phyloP scores from a whole-genome alignment of 2,113 vertebrate genomes.

The Hydropotes inermis region DNA sequence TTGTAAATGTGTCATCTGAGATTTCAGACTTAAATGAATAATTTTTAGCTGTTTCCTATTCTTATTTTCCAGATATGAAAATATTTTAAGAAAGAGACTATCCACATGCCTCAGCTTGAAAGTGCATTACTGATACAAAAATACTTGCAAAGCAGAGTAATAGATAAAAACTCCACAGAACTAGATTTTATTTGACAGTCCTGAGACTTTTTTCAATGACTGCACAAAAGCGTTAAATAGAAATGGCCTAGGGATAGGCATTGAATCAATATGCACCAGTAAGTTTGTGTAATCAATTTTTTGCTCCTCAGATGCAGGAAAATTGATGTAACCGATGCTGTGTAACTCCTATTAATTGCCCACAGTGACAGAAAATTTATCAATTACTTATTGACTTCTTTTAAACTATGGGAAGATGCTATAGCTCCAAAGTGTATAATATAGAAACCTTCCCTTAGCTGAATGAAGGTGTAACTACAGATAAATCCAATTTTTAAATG shows the following conservation, averaged over 20 bases:
- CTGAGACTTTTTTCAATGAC: slow-evolving; percentile 75
- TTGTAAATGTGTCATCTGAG: slow-evolving; percentile 36
- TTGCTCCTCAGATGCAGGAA: slow-evolving; percentile 80
- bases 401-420: slow-evolving; percentile 61
- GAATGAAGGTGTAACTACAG: neutral
- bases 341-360: slow-evolving; percentile 83
- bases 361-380: slow-evolving; percentile 82
- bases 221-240: slow-evolving; percentile 80
- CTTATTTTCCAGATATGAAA: slow-evolving; percentile 63
- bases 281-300: slow-evolving; percentile 84
- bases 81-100: slow-evolving; percentile 45
- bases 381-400: slow-evolving; percentile 83
- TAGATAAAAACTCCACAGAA: slow-evolving; percentile 77
- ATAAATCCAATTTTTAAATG: neutral
- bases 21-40: slow-evolving; percentile 57
- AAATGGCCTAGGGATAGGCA: slow-evolving; percentile 78
- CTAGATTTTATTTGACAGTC: slow-evolving; percentile 80
- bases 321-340: slow-evolving; percentile 78
- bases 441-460: slow-evolving; percentile 27
- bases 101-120: slow-evolving; percentile 54
- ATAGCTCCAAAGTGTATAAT: slow-evolving; percentile 61
- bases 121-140: slow-evolving; percentile 68
- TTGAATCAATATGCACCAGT: slow-evolving; percentile 81
- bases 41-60: slow-evolving; percentile 5
- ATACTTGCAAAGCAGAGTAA: slow-evolving; percentile 72